phyloP scores from a whole-genome alignment of 2,113 vertebrate species.

The Paradoxurus hermaphroditus region DNA sequence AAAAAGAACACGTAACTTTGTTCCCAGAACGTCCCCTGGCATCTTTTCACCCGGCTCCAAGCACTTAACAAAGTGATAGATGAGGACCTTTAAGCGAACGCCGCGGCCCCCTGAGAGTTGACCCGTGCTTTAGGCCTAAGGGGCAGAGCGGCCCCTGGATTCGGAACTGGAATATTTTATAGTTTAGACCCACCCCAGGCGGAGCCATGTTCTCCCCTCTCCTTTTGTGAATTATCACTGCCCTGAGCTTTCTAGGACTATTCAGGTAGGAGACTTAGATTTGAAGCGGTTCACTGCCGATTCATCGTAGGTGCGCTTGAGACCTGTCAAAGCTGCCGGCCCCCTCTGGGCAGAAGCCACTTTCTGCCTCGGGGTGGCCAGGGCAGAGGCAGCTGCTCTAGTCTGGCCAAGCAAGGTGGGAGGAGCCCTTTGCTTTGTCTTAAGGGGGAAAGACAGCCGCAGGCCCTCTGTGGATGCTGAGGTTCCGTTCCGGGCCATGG shows the following conservation, averaged over 20 bases:
- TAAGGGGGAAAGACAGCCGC: background rate
- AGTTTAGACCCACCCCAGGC: background rate
- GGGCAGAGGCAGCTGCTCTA: background rate
- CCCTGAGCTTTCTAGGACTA: background rate
- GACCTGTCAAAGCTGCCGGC: background rate
- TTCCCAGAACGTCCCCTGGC: background rate
- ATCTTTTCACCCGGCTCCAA: background rate
- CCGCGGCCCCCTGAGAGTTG: background rate
- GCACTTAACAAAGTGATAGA: background rate
- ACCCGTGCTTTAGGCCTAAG: background rate
- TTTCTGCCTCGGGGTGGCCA: background rate
- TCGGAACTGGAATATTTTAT: background rate
- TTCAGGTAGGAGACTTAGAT: background rate
- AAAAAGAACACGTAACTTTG: background rate
- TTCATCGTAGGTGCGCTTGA: background rate
- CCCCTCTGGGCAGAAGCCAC: background rate
- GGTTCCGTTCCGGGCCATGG: too few species aligned
- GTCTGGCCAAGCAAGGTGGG: background rate
- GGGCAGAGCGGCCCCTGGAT: too few species aligned
- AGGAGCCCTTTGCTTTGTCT: background rate
- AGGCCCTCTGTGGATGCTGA: too few species aligned
- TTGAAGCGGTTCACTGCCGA: too few species aligned
- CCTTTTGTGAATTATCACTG: background rate
- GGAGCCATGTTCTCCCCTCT: background rate
- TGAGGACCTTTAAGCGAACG: background rate